Base-by-base conservation (phyloP, 2,797 vertebrate genomes). In the Mormyrops attenuatus region DNA sequence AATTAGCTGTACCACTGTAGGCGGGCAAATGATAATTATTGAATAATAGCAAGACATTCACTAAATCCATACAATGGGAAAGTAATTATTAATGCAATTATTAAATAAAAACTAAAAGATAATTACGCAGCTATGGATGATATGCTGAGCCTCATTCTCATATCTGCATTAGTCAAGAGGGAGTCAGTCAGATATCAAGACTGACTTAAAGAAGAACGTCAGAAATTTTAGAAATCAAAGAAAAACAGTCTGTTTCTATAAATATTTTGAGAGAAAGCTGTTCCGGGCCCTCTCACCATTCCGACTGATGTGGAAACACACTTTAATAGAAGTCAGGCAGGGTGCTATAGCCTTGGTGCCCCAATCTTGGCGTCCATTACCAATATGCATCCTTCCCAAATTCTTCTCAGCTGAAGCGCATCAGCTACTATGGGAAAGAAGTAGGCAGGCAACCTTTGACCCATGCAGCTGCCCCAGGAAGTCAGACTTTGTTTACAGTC, bases 401-500 rank as follows among this genome's bases (percentile, higher is more conserved):
- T 52, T 47, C 47, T 85, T 44, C 44, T n/a, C 9, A 41, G 17
- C 57, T 44, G 17, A 80, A 38, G 41, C 34, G 20, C 26, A 66
- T 66, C 22, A 30, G 38, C 73, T 80, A 80, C 73, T 22, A 73
- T 80, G 17, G 34, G 50, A 38, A 52, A 13, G 55, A 80, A 63
- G 87, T 57, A 69, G 26, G 6, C 41, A 85, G 26, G 9, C 30
- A 77, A 88, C 90, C 90, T 89, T 86, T 90, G 89, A 91, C 88
- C 91, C 44, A n/a, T 49, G 77, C 88, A 90, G 90, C 90, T 90
- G 91, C 86, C 47, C 80, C 47, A 57, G 77, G 73, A 85, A 50
- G 49, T 88, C 88, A 73, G 80, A 82, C 44, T 63, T 85, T 90
- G 89, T 88, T 90, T 89, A 85, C 66, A 86, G 82, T 55, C 55